Conservation (phyloP, 1,140 invertebrate species). For the Philotrypesis tridentata region DNA sequence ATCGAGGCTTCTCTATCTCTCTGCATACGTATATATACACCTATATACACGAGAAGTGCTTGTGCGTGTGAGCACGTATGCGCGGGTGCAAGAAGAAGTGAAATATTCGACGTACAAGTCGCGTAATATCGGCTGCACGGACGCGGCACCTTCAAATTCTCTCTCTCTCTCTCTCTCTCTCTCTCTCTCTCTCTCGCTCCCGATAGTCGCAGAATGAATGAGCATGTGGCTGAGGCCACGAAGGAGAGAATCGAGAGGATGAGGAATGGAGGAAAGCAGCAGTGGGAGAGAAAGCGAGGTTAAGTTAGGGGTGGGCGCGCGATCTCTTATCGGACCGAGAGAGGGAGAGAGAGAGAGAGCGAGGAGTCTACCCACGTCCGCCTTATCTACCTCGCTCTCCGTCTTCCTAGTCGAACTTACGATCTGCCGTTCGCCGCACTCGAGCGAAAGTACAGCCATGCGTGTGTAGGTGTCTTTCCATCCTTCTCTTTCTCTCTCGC, state of each 20-base stretch:
- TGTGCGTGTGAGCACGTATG: too few species aligned
- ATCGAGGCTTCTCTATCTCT: background rate
- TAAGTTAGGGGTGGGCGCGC: constrained; percentile 59
- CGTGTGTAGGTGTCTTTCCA: background rate
- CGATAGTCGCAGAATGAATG: constrained; percentile 3
- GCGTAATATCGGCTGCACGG: constrained; percentile 8
- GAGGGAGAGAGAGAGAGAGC: constrained; percentile 52
- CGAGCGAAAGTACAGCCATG: background rate
- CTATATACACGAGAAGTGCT: too few species aligned
- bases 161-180: background rate
- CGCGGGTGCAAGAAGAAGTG: background rate
- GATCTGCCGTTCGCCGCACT: constrained; percentile 31
- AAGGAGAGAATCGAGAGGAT: background rate
- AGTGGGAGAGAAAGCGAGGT: constrained; percentile 44
- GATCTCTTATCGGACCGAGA: constrained; percentile 64
- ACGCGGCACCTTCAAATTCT: background rate
- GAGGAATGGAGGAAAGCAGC: constrained; percentile 22
- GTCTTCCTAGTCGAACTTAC: constrained; percentile 46
- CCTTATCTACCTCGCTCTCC: constrained; percentile 65
- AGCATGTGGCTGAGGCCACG: background rate
- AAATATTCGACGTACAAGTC: constrained; percentile 23
- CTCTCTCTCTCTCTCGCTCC: background rate
- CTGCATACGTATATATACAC: too few species aligned
- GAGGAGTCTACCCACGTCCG: constrained; percentile 68
- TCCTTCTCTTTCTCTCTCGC: background rate